Evolutionary conservation across 30 jellyfish, hydroid and myxozoan genomes (phyloP).

Genomic region (Pelagia noctiluca): DNA sequence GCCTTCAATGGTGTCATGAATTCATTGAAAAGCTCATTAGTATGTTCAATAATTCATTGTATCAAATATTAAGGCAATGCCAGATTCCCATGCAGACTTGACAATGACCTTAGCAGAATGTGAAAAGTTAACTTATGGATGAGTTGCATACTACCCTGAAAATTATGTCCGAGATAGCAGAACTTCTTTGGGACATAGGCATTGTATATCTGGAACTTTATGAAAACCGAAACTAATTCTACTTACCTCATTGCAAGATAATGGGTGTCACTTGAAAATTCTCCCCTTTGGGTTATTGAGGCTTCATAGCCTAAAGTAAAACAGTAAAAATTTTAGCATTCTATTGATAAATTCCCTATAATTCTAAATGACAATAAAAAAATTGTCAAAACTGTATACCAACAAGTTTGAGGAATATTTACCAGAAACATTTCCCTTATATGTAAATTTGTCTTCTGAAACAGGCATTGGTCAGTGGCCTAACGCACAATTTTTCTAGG

Average conservation of each 20-base stretch:
- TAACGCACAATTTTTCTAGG: no score
- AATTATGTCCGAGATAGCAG: not conserved
- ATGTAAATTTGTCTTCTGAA: no score
- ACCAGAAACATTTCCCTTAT: no score
- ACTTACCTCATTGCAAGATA: not conserved
- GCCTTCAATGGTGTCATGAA: not conserved
- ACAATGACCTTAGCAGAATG: not conserved
- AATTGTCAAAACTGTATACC: not conserved
- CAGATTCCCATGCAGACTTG: not conserved
- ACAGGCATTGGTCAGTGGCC: no score
- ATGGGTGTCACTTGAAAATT: not conserved
- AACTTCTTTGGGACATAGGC: not conserved
- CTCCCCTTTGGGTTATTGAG: not conserved
- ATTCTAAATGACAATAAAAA: not conserved
- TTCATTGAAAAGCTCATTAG: not conserved
- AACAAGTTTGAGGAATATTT: not conserved
- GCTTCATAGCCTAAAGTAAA: not conserved
- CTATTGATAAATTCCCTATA: not conserved
- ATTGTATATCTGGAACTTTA: not conserved
- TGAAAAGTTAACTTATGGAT: not conserved
- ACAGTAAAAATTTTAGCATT: not conserved
- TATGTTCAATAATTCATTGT: not conserved
- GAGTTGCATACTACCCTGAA: not conserved
- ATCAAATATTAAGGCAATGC: not conserved
- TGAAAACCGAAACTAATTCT: not conserved